A percentile compares a stretch with the other conserved stretches of the same genome.
phyloP scores from a whole-genome alignment of 1,140 invertebrate genomes.

The Lamellibrachia luymesi region DNA sequence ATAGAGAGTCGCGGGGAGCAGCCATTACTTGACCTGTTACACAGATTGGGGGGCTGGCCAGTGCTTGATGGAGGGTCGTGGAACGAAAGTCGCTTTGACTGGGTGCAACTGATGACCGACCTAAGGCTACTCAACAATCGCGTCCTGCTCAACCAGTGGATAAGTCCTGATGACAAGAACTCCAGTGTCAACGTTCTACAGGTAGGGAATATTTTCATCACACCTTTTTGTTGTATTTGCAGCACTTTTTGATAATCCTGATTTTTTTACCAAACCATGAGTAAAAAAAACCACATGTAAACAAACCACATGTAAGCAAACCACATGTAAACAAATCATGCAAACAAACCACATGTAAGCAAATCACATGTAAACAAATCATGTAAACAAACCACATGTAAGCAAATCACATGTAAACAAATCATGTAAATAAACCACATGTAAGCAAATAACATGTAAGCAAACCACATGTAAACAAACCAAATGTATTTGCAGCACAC shows the following conservation, averaged over 20 bases:
- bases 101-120: slow-evolving; percentile 73
- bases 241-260: too few relatives aligned
- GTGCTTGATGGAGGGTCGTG: slow-evolving; percentile 67
- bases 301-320: too few relatives aligned
- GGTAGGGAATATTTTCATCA: slow-evolving; percentile 48
- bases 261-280: too few relatives aligned
- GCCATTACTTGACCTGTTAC: slow-evolving; percentile 71
- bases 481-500: background rate
- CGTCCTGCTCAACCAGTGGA: slow-evolving; percentile 71
- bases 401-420: background rate
- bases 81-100: slow-evolving; percentile 64
- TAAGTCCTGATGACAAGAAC: slow-evolving; percentile 85
- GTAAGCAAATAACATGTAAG: background rate
- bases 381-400: background rate
- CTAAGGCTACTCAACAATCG: slow-evolving; percentile 81
- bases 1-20: slow-evolving; percentile 67
- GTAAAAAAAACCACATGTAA: too few relatives aligned
- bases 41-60: slow-evolving; percentile 81
- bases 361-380: too few relatives aligned
- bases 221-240: too few relatives aligned
- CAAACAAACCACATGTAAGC: too few relatives aligned
- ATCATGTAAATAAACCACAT: background rate
- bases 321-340: too few relatives aligned
- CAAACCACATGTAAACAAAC: background rate
- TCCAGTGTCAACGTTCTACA: slow-evolving; percentile 83